phyloP scores from a whole-genome alignment of 1,140 invertebrate genomes.

The Ganaspis sp. region DNA sequence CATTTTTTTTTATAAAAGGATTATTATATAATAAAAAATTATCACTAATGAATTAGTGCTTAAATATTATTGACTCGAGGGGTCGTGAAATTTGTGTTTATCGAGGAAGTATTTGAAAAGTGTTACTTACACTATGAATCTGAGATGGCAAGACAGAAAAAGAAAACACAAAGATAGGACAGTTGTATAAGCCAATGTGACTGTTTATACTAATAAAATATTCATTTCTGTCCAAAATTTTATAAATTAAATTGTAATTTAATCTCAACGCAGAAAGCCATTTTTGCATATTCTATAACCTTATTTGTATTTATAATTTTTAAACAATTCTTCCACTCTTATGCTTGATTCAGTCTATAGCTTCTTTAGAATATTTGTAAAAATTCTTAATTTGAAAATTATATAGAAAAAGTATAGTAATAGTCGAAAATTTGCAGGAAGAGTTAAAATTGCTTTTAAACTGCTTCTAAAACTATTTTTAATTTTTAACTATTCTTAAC shows the following conservation, averaged over 20 bases:
- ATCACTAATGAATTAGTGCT: neutral
- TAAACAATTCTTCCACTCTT: too few relatives aligned
- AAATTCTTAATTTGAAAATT: too few relatives aligned
- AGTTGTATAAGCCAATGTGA: neutral
- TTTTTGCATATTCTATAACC: too few relatives aligned
- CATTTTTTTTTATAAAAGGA: neutral
- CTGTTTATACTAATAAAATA: constrained; percentile 5
- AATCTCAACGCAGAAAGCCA: neutral
- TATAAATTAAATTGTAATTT: neutral
- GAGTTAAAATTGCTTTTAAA: too few relatives aligned
- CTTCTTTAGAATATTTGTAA: too few relatives aligned
- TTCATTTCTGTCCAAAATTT: neutral
- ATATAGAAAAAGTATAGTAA: too few relatives aligned
- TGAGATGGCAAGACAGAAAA: constrained; percentile 29
- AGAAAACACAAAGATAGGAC: constrained; percentile 29
- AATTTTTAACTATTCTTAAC: too few relatives aligned
- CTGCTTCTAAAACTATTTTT: too few relatives aligned
- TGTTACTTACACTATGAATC: constrained; percentile 29
- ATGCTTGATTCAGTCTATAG: too few relatives aligned
- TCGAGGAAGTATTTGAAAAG: constrained; percentile 29
- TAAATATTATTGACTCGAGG: constrained; percentile 7
- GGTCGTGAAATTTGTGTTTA: constrained; percentile 9
- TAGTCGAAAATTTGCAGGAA: too few relatives aligned
- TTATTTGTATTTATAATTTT: too few relatives aligned
- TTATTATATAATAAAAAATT: neutral